These are phyloP conservation scores for Chironomus tentans DNA, from an alignment of 2,888 invertebrate genomes.

Conservation along the genomic window DNA sequence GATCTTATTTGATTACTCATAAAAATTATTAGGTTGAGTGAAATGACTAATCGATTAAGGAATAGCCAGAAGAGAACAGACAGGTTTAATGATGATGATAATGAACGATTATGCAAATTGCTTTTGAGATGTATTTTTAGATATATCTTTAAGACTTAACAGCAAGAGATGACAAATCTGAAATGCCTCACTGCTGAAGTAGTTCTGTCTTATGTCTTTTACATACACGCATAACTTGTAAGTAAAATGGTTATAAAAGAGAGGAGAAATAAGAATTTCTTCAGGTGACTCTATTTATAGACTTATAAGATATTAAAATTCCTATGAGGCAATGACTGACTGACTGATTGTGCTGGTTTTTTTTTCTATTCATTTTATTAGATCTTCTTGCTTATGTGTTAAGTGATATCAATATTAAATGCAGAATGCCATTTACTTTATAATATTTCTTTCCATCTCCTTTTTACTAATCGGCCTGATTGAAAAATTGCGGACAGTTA, in stretches of 20 bases:
- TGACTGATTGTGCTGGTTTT: conserved; percentile 24
- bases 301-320: not conserved
- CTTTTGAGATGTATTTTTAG: conserved; percentile 2
- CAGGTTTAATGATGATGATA: not conserved
- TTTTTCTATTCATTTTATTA: not conserved
- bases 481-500: not conserved
- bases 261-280: not conserved
- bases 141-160: not conserved
- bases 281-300: conserved; percentile 18
- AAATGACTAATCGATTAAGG: no score
- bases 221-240: not conserved
- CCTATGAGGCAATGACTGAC: conserved; percentile 3
- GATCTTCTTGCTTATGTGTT: not conserved
- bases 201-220: not conserved
- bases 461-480: not conserved
- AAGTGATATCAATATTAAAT: not conserved
- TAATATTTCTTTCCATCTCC: no score
- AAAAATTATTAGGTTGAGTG: no score
- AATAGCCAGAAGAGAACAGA: no score
- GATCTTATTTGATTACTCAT: no score
- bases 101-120: conserved; percentile 20
- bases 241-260: not conserved
- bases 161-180: not conserved
- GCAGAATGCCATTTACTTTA: no score
- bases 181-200: not conserved